phyloP scores from a whole-genome alignment of 2,113 vertebrate genomes.

The Spea bombifrons region DNA sequence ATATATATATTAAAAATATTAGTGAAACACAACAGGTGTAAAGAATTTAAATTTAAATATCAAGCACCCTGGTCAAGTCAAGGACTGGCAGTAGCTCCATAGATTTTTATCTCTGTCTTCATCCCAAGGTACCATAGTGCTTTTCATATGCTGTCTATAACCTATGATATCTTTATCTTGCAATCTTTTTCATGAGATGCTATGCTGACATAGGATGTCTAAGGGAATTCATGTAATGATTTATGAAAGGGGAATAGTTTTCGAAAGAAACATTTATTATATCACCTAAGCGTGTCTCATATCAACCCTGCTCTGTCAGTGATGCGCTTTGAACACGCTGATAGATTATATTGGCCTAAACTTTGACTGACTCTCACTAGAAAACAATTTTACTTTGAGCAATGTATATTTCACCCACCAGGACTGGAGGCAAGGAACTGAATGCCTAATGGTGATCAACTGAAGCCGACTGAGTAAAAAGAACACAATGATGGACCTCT shows the following conservation, averaged over 20 bases:
- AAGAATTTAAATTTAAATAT: neutral
- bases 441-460: neutral
- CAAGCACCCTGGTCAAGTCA: neutral
- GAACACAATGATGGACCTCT: too few relatives aligned
- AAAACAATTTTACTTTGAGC: conserved; percentile 4
- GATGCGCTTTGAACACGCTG: neutral
- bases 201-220: conserved; percentile 3
- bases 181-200: conserved; percentile 8
- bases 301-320: neutral
- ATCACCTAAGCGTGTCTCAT: neutral
- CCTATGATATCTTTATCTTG: neutral
- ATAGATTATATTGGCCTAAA: conserved; percentile 4
- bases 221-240: conserved; percentile 9
- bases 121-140: neutral
- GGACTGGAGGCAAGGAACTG: neutral
- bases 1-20: conserved; percentile 15
- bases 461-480: too few relatives aligned
- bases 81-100: neutral
- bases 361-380: neutral
- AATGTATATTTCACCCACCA: neutral
- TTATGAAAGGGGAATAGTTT: conserved; percentile 21
- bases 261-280: conserved; percentile 30
- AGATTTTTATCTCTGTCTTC: neutral
- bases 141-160: neutral
- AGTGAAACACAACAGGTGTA: conserved; percentile 5